phyloP scores from a whole-genome alignment of 2,888 invertebrate genomes.

The Andrena minutula region DNA sequence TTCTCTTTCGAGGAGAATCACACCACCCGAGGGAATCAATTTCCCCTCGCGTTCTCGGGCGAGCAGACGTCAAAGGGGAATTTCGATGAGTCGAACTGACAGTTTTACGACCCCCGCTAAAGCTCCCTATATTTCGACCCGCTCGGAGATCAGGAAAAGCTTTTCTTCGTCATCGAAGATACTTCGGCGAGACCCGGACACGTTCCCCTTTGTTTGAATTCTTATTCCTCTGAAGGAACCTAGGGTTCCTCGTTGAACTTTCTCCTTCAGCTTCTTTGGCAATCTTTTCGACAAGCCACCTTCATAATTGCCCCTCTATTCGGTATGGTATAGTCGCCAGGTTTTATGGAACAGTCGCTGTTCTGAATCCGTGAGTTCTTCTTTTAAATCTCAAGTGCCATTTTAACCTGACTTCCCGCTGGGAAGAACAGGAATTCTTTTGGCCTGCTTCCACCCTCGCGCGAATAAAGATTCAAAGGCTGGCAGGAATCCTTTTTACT shows the following conservation, averaged over 20 bases:
- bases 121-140: slow-evolving; percentile 57
- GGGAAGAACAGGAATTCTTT: too few species aligned
- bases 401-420: too few species aligned
- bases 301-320: too few species aligned
- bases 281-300: too few species aligned
- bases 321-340: too few species aligned
- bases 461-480: too few species aligned
- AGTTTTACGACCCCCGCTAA: slow-evolving; percentile 64
- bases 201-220: slow-evolving; percentile 18
- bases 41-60: slow-evolving; percentile 39
- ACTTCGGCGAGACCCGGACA: slow-evolving; percentile 16
- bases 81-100: slow-evolving; percentile 66
- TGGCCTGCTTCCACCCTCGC: too few species aligned
- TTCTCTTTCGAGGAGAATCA: slow-evolving; percentile 36
- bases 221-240: neutral
- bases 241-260: too few species aligned
- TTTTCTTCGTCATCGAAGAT: slow-evolving; percentile 58
- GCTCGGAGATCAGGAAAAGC: slow-evolving; percentile 59
- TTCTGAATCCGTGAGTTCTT: too few species aligned
- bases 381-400: too few species aligned
- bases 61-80: slow-evolving; percentile 61
- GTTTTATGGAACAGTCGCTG: too few species aligned
- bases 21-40: slow-evolving; percentile 54
- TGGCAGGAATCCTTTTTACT: slow-evolving; percentile 41
- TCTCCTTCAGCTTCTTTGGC: too few species aligned